Conservation (phyloP, 2,113 vertebrate species). For the Motacilla alba region DNA sequence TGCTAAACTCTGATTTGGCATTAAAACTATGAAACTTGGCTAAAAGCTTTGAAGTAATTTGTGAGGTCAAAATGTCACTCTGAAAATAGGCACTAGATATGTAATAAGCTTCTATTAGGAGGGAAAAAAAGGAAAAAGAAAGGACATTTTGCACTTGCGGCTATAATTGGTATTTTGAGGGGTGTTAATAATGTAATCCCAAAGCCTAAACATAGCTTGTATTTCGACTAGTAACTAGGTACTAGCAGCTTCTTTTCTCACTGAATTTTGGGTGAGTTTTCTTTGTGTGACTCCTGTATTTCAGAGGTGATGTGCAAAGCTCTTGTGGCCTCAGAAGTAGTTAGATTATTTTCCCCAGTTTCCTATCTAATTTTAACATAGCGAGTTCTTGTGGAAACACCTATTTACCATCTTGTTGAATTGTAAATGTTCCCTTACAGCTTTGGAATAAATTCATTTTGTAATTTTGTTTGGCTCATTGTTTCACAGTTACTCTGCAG, state of each 20-base stretch:
- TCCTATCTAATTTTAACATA: background rate
- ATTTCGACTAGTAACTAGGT: background rate
- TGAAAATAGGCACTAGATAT: background rate
- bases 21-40: background rate
- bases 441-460: constrained; percentile 82
- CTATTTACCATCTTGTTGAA: constrained; percentile 66
- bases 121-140: background rate
- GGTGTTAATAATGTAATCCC: background rate
- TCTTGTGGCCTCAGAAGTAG: constrained; percentile 12
- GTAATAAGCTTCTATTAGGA: background rate
- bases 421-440: constrained; percentile 74
- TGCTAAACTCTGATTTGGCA: background rate
- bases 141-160: background rate
- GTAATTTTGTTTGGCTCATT: constrained; percentile 74
- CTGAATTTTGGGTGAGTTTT: background rate
- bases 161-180: background rate
- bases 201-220: background rate
- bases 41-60: background rate
- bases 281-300: background rate
- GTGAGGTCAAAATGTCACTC: background rate
- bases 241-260: background rate
- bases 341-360: background rate
- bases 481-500: constrained; percentile 44
- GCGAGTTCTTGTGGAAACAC: constrained; percentile 65
- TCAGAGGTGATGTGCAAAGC: constrained; percentile 30